Evolutionary conservation across 1,140 invertebrate genomes (phyloP).

Genomic region (Ceratoteleas bidentatus): DNA sequence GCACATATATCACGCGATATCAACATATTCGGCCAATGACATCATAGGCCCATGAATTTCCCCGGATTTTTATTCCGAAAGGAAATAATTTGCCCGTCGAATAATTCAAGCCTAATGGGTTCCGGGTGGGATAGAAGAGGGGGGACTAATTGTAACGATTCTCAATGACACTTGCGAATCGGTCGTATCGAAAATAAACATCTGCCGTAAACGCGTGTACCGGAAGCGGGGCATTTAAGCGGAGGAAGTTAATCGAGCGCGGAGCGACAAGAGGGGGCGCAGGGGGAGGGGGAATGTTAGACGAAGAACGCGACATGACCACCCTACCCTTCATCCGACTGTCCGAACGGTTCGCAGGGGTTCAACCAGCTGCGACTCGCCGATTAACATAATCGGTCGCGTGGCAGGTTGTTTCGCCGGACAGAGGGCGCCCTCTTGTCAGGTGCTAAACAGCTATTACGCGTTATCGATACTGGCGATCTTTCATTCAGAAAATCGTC

Average conservation of each 20-base stretch:
- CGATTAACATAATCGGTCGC: slow-evolving; percentile 72
- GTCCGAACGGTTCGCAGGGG: slow-evolving; percentile 59
- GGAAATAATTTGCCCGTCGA: slow-evolving; percentile 11
- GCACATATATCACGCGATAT: too few species aligned
- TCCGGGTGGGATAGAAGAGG: too few species aligned
- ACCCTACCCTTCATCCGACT: slow-evolving; percentile 28
- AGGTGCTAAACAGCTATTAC: slow-evolving; percentile 71
- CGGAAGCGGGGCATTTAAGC: slow-evolving; percentile 75
- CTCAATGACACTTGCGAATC: slow-evolving; percentile 40
- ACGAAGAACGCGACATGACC: too few species aligned
- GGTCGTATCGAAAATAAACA: slow-evolving; percentile 20
- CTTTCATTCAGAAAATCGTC: slow-evolving; percentile 29
- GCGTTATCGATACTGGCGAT: slow-evolving; percentile 33
- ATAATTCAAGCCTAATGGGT: slow-evolving; percentile 15
- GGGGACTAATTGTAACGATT: slow-evolving; percentile 46
- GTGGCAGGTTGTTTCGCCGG: slow-evolving; percentile 69
- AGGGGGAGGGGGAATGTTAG: slow-evolving; percentile 19
- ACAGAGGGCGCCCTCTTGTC: slow-evolving; percentile 45
- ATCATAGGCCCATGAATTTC: too few species aligned
- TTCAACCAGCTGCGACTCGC: slow-evolving; percentile 68
- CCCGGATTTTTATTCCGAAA: too few species aligned
- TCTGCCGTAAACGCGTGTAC: slow-evolving; percentile 45
- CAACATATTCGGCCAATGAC: too few species aligned
- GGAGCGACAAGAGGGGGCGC: background rate
- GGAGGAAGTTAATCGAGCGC: slow-evolving; percentile 77